These are phyloP conservation scores for Meganola albula DNA, from an alignment of 2,888 invertebrate genomes.

Conservation along the genomic window DNA sequence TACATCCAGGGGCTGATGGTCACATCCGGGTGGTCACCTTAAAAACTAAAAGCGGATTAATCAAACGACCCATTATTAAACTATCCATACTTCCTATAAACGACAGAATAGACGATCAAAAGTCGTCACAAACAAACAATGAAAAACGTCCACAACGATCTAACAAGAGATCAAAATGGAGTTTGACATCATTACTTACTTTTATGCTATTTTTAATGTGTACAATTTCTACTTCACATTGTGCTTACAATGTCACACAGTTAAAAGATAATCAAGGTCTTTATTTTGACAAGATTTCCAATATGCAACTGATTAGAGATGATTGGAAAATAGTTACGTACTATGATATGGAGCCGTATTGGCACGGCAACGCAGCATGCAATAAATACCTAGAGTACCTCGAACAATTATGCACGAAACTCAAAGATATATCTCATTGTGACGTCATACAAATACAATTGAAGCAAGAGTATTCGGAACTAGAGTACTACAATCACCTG, in stretches of 20 bases:
- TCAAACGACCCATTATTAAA: not conserved
- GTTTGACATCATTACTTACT: not conserved
- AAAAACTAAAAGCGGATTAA: not conserved
- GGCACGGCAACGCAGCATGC: not conserved
- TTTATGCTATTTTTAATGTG: no score
- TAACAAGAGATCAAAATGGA: not conserved
- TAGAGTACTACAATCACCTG: conserved; percentile 15
- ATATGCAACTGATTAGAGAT: not conserved
- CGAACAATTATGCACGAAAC: not conserved
- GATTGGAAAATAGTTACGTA: not conserved
- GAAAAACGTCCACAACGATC: no score
- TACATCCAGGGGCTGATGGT: not conserved
- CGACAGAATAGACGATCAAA: not conserved
- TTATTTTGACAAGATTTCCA: not conserved
- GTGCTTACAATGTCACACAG: not conserved
- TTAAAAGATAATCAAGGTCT: not conserved
- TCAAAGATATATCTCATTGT: not conserved
- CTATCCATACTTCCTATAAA: conserved; percentile 1
- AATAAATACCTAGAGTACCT: not conserved
- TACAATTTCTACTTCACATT: not conserved
- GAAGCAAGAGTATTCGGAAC: conserved; percentile 7
- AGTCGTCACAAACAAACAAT: not conserved
- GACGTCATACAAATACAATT: not conserved
- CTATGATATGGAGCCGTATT: not conserved
- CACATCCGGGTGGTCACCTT: not conserved